These are phyloP conservation scores for Caradrina kadenii DNA, from an alignment of 2,888 invertebrate species.

Conservation along the genomic window DNA sequence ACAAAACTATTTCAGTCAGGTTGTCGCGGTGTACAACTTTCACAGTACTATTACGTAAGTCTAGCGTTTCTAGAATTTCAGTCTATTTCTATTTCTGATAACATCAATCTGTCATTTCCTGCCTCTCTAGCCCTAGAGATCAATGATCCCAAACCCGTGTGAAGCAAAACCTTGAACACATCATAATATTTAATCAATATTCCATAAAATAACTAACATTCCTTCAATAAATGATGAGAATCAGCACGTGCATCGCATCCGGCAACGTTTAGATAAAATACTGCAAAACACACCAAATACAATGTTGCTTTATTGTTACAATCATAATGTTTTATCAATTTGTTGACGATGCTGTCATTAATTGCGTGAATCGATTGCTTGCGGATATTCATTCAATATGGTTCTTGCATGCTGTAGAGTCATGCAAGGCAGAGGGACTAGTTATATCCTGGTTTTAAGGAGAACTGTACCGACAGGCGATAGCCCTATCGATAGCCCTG, in stretches of 20 bases:
- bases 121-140: background rate
- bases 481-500: no score
- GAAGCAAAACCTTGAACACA: conserved; percentile 5
- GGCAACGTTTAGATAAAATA: conserved; percentile 50
- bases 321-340: conserved; percentile 46
- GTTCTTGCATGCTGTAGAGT: conserved; percentile 25
- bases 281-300: conserved; percentile 45
- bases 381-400: conserved; percentile 32
- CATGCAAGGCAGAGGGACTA: conserved; percentile 13
- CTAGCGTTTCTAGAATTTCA: no score
- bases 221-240: conserved; percentile 33
- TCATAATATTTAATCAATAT: conserved; percentile 4
- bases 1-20: no score
- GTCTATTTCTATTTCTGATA: no score
- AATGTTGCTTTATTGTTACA: conserved; percentile 41
- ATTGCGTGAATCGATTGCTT: conserved; percentile 35
- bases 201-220: conserved; percentile 35
- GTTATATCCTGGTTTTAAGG: no score
- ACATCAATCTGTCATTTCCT: no score
- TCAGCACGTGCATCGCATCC: conserved; percentile 55
- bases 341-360: conserved; percentile 42
- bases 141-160: conserved; percentile 35
- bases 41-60: no score
- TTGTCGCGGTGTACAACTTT: no score
- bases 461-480: no score